These are phyloP conservation scores for Macrophya annulata DNA, from an alignment of 2,888 invertebrate species.

Conservation along the genomic window DNA sequence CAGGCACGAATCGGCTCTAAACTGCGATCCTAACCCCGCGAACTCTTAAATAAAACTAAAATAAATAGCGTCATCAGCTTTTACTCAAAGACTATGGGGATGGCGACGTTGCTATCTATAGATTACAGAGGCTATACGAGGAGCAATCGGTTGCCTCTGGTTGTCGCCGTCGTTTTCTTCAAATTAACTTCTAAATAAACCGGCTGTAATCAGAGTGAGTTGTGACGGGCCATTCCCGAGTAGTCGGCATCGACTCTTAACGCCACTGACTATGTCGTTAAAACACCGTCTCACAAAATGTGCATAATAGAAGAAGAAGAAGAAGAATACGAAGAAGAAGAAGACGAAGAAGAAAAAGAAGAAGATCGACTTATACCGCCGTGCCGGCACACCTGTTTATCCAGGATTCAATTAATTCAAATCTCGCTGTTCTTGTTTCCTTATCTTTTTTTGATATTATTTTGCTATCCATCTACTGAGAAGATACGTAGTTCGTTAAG, in stretches of 20 bases:
- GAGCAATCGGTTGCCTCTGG: slow-evolving; percentile 13
- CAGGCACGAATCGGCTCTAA: slow-evolving; percentile 55
- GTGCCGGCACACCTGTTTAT: slow-evolving; percentile 30
- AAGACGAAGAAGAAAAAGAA: neutral
- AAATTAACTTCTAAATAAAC: slow-evolving; percentile 52
- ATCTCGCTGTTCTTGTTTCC: neutral
- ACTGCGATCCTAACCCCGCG: slow-evolving; percentile 60
- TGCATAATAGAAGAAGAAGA: slow-evolving; percentile 15
- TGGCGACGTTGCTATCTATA: slow-evolving; percentile 30
- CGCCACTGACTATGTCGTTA: slow-evolving; percentile 29
- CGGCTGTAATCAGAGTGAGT: slow-evolving; percentile 49
- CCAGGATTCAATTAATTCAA: neutral
- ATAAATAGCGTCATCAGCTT: slow-evolving; percentile 59
- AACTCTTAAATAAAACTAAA: slow-evolving; percentile 64
- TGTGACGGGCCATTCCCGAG: slow-evolving; percentile 35
- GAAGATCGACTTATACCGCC: neutral
- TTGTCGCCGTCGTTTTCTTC: slow-evolving; percentile 33
- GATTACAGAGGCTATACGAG: slow-evolving; percentile 4
- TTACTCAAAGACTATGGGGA: slow-evolving; percentile 51
- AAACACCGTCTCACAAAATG: slow-evolving; percentile 33
- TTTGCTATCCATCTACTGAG: neutral
- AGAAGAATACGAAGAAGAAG: neutral
- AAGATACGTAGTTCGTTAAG: neutral
- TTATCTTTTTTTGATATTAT: neutral
- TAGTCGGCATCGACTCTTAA: slow-evolving; percentile 29